Evolutionary conservation across 2,888 invertebrate genomes (phyloP).

Genomic region (Leptinotarsa haldemani): DNA sequence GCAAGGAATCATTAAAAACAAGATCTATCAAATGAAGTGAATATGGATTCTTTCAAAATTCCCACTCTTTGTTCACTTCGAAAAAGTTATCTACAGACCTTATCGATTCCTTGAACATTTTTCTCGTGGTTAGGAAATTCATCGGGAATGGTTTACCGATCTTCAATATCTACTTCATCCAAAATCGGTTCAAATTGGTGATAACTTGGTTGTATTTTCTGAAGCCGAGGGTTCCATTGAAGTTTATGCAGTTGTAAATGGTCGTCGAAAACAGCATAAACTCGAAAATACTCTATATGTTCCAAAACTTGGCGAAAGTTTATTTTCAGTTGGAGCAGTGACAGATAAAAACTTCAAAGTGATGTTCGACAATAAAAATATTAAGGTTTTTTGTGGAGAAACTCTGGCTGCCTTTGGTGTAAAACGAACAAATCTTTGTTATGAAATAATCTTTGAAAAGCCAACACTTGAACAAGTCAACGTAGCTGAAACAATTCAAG

Average conservation of each 20-base stretch:
- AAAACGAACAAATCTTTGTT: too few species aligned
- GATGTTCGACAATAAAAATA: background rate
- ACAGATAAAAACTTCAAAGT: too few species aligned
- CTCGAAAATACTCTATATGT: background rate
- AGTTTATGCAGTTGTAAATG: background rate
- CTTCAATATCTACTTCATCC: background rate
- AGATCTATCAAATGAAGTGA: too few species aligned
- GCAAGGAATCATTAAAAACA: too few species aligned
- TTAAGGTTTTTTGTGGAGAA: background rate
- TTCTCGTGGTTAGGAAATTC: too few species aligned
- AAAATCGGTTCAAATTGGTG: background rate
- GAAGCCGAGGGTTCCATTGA: background rate
- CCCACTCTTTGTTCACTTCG: too few species aligned
- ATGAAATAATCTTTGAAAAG: too few species aligned
- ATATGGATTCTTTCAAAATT: too few species aligned
- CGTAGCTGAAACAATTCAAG: too few species aligned
- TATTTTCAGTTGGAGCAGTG: constrained; percentile 1
- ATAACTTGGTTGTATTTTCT: background rate
- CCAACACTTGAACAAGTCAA: too few species aligned
- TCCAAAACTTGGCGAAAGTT: background rate
- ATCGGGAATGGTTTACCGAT: constrained; percentile 13
- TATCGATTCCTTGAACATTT: too few species aligned
- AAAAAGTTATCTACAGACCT: too few species aligned
- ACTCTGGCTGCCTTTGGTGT: background rate
- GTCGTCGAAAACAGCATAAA: background rate